phyloP scores from a whole-genome alignment of 92 coral and sea anemone species.

The Phenganax marumi region DNA sequence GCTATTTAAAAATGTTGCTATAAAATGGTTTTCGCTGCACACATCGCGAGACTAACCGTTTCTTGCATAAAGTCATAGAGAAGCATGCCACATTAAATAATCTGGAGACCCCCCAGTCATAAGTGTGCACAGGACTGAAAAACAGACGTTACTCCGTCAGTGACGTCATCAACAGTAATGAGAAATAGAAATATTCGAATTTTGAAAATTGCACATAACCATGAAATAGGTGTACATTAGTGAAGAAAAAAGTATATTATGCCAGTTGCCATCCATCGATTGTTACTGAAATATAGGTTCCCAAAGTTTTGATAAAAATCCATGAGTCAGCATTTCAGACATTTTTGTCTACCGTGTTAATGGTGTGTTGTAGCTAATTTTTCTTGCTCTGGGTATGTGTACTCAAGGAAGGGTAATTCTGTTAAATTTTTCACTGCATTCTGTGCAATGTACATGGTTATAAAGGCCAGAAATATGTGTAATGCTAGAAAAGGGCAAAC shows the following conservation, averaged over 20 bases:
- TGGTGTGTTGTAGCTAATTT: too few species aligned
- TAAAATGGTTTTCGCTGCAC: slow-evolving; percentile 8
- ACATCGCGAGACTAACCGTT: slow-evolving; percentile 15
- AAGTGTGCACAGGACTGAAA: slow-evolving; percentile 1
- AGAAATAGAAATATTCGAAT: neutral
- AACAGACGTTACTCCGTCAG: neutral
- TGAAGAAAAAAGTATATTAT: neutral
- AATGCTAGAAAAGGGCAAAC: too few species aligned
- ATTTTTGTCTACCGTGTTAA: too few species aligned
- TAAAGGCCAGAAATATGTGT: too few species aligned
- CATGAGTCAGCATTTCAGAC: too few species aligned
- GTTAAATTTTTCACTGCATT: too few species aligned
- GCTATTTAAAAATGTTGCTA: neutral
- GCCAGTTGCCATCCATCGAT: too few species aligned
- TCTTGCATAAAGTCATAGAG: neutral
- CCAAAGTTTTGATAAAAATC: too few species aligned
- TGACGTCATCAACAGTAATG: neutral
- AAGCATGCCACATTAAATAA: neutral
- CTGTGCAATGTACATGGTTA: too few species aligned
- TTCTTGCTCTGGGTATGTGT: too few species aligned
- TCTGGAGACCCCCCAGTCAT: slow-evolving; percentile 6
- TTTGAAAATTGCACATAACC: neutral
- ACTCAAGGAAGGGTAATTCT: too few species aligned
- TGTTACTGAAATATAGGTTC: too few species aligned
- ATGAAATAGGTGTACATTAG: neutral